A percentile compares a stretch with the other conserved stretches of the same genome.
Evolutionary conservation across 2,113 vertebrate species (phyloP).

Genomic region (Pica pica): DNA sequence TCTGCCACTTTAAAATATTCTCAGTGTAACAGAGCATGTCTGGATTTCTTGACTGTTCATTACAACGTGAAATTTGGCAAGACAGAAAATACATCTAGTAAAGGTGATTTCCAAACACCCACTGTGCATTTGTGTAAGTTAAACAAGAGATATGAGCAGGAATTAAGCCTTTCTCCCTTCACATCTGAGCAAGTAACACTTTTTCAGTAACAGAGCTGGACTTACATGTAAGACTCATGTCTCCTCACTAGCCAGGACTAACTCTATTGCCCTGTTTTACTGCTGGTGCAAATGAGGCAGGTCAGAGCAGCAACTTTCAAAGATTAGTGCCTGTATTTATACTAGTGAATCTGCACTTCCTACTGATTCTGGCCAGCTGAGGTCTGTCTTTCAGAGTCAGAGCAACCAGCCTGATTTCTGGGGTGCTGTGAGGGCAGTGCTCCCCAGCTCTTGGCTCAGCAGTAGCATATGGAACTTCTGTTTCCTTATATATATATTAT

Average conservation of each 20-base stretch:
- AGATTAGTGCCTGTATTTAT: neutral
- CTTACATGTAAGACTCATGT: accelerated
- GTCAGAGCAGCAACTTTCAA: neutral
- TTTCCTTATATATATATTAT: neutral
- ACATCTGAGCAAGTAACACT: neutral
- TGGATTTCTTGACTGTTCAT: constrained; percentile 48
- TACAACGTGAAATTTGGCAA: constrained; percentile 7
- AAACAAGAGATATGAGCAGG: neutral
- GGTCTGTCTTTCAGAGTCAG: neutral
- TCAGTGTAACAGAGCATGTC: constrained; percentile 17
- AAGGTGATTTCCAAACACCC: neutral
- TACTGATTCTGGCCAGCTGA: neutral
- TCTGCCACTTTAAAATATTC: constrained; percentile 15
- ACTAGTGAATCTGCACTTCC: neutral
- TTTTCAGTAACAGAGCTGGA: neutral
- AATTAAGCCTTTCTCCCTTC: neutral
- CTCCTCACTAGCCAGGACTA: neutral
- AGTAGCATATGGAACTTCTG: neutral
- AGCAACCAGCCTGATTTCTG: neutral
- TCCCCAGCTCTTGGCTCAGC: neutral
- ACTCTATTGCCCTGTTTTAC: neutral
- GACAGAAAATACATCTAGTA: neutral
- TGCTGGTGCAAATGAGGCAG: neutral
- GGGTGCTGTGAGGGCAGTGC: neutral
- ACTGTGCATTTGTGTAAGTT: neutral